These are phyloP conservation scores for Perca fluviatilis DNA, from an alignment of 2,113 vertebrate species.

Conservation along the genomic window DNA sequence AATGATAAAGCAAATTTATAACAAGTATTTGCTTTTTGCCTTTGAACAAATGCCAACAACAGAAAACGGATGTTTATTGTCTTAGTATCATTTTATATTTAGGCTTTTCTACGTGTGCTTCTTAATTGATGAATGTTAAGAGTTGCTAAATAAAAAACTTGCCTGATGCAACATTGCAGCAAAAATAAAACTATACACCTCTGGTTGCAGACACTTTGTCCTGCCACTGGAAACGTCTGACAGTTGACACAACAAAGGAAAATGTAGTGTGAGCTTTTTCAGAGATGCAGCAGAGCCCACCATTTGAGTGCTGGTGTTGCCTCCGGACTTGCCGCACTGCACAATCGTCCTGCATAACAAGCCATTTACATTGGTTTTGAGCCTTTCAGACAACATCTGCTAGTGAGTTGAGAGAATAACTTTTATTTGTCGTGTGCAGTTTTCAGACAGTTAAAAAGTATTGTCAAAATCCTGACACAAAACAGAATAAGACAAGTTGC, in stretches of 20 bases:
- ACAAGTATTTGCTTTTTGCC: not conserved
- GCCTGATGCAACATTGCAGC: not conserved
- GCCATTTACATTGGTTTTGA: not conserved
- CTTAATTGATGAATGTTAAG: not conserved
- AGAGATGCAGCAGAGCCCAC: not conserved
- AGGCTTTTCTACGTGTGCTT: not conserved
- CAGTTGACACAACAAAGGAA: conserved; percentile 22
- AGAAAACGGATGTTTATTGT: not conserved
- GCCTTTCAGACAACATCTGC: not conserved
- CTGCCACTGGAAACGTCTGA: not conserved
- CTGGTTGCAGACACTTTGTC: not conserved
- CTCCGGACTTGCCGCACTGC: not conserved
- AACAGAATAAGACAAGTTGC: conserved; percentile 4
- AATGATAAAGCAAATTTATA: not conserved
- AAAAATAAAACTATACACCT: not conserved
- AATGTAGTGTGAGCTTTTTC: conserved; percentile 2
- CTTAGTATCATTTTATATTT: not conserved
- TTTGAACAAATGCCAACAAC: not conserved
- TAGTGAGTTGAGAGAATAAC: not conserved
- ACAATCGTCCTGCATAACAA: conserved; percentile 1
- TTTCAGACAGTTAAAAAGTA: not conserved
- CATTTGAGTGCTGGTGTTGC: conserved; percentile 5
- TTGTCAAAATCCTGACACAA: not conserved
- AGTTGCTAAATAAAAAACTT: not conserved
- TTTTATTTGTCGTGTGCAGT: not conserved